Conservation (phyloP, 2,888 invertebrate genomes). For the Chromoteleia sp. region DNA sequence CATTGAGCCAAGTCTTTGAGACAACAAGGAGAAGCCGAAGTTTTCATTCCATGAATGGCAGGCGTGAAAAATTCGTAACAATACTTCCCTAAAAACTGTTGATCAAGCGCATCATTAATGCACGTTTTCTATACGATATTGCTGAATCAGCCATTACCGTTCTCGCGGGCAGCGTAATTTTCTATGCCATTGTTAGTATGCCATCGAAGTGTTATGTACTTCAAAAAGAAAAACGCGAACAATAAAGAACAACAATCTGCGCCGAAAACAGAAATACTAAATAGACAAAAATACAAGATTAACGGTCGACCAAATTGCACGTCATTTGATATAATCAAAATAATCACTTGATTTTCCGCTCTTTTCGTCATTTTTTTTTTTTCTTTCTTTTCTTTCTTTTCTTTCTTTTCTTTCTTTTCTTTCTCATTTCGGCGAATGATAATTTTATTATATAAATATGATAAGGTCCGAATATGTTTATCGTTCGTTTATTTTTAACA, state of each 20-base stretch:
- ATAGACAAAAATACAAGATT: slow-evolving; percentile 51
- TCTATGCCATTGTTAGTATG: slow-evolving; percentile 70
- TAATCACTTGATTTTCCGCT: slow-evolving; percentile 40
- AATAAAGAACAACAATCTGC: slow-evolving; percentile 54
- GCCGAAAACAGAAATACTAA: slow-evolving; percentile 60
- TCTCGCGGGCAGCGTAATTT: slow-evolving; percentile 71
- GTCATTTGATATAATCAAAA: slow-evolving; percentile 54
- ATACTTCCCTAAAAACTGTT: slow-evolving; percentile 78
- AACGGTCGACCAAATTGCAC: slow-evolving; percentile 48
- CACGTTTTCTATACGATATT: slow-evolving; percentile 74
- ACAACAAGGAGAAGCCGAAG: slow-evolving; percentile 65
- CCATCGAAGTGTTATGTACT: slow-evolving; percentile 37
- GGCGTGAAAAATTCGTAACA: slow-evolving; percentile 81
- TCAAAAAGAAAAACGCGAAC: slow-evolving; percentile 41
- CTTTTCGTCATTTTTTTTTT: neutral
- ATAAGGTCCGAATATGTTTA: no score
- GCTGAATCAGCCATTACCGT: slow-evolving; percentile 79
- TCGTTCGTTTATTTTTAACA: no score
- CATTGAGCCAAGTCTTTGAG: slow-evolving; percentile 58
- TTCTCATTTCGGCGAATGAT: no score
- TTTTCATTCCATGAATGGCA: slow-evolving; percentile 78
- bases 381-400: no score
- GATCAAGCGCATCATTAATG: slow-evolving; percentile 79
- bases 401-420: no score
- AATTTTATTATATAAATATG: no score